Conservation (phyloP, 2,113 vertebrate genomes). For the Microtus richardsoni region DNA sequence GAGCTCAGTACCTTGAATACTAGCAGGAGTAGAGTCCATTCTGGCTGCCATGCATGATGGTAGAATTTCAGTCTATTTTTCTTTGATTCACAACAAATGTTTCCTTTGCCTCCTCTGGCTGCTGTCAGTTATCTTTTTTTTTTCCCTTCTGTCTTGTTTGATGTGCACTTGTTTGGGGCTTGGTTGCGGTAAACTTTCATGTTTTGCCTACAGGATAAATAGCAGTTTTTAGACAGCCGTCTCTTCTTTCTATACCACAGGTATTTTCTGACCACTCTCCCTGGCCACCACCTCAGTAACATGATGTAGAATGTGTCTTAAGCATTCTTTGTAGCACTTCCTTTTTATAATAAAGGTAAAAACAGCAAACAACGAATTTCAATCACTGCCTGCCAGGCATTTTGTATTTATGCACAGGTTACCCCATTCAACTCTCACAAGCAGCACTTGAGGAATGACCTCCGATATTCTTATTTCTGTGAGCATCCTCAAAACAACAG, state of each 20-base stretch:
- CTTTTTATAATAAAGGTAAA: background rate
- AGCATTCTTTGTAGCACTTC: background rate
- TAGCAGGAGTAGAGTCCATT: background rate
- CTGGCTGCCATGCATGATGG: background rate
- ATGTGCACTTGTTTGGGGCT: background rate
- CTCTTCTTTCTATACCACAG: background rate
- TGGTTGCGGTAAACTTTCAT: background rate
- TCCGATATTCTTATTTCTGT: background rate
- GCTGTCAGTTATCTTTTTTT: background rate
- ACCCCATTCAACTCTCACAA: background rate
- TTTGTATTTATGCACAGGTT: background rate
- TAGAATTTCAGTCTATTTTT: background rate
- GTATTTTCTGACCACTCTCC: background rate
- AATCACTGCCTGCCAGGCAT: background rate
- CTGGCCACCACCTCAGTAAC: background rate
- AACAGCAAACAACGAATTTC: background rate
- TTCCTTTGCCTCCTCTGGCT: background rate
- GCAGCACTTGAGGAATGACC: background rate
- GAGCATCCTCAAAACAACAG: background rate
- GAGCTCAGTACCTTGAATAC: background rate
- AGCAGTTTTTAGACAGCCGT: background rate
- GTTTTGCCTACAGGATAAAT: background rate
- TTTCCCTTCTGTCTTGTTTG: background rate
- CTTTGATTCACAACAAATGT: background rate
- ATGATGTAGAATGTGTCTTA: background rate